Evolutionary conservation across 2,797 vertebrate species (phyloP).

Genomic region (Trichosurus vulpecula): DNA sequence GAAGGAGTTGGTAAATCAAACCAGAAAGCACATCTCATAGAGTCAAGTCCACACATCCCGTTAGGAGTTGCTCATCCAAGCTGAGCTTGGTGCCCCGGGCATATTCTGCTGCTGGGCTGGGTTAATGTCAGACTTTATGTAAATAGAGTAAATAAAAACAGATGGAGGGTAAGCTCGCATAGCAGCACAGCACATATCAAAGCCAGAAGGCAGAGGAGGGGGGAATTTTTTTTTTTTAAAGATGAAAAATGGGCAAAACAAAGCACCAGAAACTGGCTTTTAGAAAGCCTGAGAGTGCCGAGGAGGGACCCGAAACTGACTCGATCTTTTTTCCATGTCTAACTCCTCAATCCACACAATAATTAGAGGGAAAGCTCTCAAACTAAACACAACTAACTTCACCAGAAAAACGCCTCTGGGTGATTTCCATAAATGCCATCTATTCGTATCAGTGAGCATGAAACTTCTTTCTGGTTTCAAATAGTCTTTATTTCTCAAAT

Average conservation of each 20-base stretch:
- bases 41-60: background rate
- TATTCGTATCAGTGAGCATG: background rate
- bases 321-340: background rate
- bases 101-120: background rate
- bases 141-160: constrained; percentile 4
- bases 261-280: background rate
- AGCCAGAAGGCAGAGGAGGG: background rate
- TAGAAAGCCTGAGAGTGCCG: background rate
- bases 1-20: constrained; percentile 8
- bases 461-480: constrained; percentile 29
- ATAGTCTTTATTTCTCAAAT: background rate
- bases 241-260: background rate
- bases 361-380: constrained; percentile 4
- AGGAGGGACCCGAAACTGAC: background rate
- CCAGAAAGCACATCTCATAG: background rate
- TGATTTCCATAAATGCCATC: constrained; percentile 24
- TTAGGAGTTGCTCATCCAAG: background rate
- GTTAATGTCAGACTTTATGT: background rate
- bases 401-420: background rate
- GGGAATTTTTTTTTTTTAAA: background rate
- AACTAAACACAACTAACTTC: background rate
- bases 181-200: background rate
- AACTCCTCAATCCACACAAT: background rate
- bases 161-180: background rate
- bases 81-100: background rate